Evolutionary conservation across 2,888 invertebrate genomes (phyloP), one percentile per base, ranked within the genome.

Genomic region (Nasonovia ribisnigri): DNA sequence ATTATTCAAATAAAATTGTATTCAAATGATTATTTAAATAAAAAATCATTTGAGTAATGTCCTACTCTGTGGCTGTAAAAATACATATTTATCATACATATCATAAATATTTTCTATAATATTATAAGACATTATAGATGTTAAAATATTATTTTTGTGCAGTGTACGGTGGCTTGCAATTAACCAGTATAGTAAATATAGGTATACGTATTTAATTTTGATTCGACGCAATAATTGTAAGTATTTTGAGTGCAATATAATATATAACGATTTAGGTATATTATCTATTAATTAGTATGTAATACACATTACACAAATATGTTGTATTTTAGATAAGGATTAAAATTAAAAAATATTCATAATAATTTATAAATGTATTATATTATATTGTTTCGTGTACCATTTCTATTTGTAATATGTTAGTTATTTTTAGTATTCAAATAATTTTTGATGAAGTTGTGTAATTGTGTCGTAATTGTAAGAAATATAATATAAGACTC

Each of bases 231-330:
- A 77, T 77, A 2, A 36, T 77, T 36, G 20, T 20, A 36, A 77
- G 77, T 36, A 77, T 77, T 77, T 77, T 24, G 77, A 77, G 77
- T 77, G 77, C 77, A 77, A 77, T 77, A 77, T 77, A 36, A 77
- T 36, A 20, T 36, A n/a, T n/a, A 60, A 60, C 13, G 24, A 60
- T 77, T 20, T 67, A n/a, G 4, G n/a, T 67, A 4, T 67, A 67
- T n/a, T n/a, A 5, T n/a, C 29, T 29, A 46, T 46, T 57, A 13
- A 13, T 29, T 60, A 67, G 20, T 36, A 36, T 20, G 20, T 42
- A 77, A 42, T 24, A 77, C 26, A 57, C 26, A 57, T 26, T 24
- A 26, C 26, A 57, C 8, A 57, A 77, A 36, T 36, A 36, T 36
- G n/a, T 77, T 77, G 36, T 36, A 36, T 36, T 77, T 77, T 11